Evolutionary conservation across 2,888 invertebrate species (phyloP).

Genomic region (Microplitis deprimator): DNA sequence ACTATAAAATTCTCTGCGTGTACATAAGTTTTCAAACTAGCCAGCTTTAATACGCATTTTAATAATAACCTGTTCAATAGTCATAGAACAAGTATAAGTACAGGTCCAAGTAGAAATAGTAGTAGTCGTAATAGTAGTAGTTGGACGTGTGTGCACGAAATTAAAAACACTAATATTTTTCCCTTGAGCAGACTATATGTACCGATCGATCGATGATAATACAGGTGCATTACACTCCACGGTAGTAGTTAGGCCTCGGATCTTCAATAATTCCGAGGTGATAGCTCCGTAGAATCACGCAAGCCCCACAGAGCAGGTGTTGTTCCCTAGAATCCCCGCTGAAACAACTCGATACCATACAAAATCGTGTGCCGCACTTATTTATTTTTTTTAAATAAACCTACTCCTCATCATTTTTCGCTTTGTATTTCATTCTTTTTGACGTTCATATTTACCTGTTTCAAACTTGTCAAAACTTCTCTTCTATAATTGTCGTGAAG

Average conservation of each 20-base stretch:
- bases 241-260: conserved; percentile 49
- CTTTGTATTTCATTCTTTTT: not conserved
- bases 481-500: not conserved
- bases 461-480: not conserved
- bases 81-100: not conserved
- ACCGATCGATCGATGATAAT: conserved; percentile 51
- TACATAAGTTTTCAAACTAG: not conserved
- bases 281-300: conserved; percentile 58
- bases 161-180: conserved; percentile 26
- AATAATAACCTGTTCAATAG: not conserved
- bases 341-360: not conserved
- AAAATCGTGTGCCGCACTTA: not conserved
- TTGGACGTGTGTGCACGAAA: conserved; percentile 27
- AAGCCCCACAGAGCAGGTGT: conserved; percentile 56
- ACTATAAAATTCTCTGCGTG: too few species aligned
- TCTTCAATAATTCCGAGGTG: conserved; percentile 61
- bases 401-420: not conserved
- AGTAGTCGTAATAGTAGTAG: not conserved
- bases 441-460: not conserved
- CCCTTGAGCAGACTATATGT: conserved; percentile 33
- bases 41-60: not conserved
- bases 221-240: conserved; percentile 57
- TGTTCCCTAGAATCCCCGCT: conserved; percentile 46
- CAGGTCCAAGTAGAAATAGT: not conserved
- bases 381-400: not conserved